These are phyloP conservation scores for Podarcis siculus DNA, from an alignment of 2,797 vertebrate species.

Conservation along the genomic window DNA sequence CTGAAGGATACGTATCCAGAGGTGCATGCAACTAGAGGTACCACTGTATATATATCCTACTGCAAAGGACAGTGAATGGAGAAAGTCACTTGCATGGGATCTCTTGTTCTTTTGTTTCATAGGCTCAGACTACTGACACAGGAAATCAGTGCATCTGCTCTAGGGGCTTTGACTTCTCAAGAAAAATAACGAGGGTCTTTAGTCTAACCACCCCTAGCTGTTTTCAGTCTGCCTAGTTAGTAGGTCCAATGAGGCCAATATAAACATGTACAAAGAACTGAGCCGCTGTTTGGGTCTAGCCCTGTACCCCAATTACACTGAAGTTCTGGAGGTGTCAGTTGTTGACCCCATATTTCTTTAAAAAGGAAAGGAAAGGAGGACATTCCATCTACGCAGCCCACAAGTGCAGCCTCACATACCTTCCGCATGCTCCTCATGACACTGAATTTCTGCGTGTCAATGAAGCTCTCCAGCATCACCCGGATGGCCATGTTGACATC, in stretches of 20 bases:
- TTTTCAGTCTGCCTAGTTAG: not conserved
- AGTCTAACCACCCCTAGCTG: not conserved
- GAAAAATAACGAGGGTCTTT: not conserved
- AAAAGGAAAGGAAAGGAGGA: not conserved
- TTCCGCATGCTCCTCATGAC: constrained; percentile 98
- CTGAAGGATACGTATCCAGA: too few species aligned
- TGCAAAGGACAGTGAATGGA: too few species aligned
- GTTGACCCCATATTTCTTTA: not conserved
- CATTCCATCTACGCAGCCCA: not conserved
- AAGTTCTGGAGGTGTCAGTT: not conserved
- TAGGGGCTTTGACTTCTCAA: not conserved
- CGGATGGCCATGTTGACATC: constrained; percentile 99
- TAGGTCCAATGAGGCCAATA: not conserved
- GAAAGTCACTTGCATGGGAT: too few species aligned
- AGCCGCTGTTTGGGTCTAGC: not conserved
- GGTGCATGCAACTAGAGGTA: too few species aligned
- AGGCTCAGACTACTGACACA: not conserved
- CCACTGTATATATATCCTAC: too few species aligned
- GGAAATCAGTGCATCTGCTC: not conserved
- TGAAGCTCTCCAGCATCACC: constrained; percentile 99
- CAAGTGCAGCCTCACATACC: constrained; percentile 71
- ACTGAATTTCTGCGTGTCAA: constrained; percentile 98
- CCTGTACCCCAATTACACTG: not conserved
- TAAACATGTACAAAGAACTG: not conserved
- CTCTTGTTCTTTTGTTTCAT: not conserved